phyloP scores from a whole-genome alignment of 2,888 invertebrate genomes.

The Liposcelis brunnea region DNA sequence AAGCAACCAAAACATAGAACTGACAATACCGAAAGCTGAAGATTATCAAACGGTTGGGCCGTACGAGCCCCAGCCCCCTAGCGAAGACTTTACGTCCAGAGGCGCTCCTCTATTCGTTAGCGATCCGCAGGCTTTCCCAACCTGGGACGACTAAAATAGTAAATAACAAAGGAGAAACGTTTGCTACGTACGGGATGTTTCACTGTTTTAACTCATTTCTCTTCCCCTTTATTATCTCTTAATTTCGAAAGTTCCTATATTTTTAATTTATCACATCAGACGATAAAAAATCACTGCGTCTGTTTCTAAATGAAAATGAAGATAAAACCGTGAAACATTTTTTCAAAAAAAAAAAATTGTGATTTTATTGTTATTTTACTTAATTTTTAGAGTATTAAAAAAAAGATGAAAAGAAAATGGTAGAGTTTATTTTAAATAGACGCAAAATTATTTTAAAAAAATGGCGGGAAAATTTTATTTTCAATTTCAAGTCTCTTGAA shows the following conservation, averaged over 20 bases:
- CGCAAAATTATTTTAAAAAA: conserved; percentile 2
- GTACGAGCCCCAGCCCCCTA: conserved; percentile 2
- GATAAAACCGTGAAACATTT: background rate
- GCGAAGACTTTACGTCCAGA: conserved; percentile 19
- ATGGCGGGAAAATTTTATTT: too few species aligned
- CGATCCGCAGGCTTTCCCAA: conserved; percentile 37
- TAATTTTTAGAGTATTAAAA: conserved; percentile 11
- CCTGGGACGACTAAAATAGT: conserved; percentile 42
- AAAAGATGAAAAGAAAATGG: conserved; percentile 10
- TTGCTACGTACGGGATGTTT: background rate
- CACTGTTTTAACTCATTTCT: background rate
- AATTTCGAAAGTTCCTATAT: background rate
- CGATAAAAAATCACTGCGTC: background rate
- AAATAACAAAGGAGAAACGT: background rate
- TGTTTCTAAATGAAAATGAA: background rate
- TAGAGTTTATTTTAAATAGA: conserved; percentile 7
- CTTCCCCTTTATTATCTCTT: conserved; percentile 1
- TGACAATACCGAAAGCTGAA: conserved; percentile 38
- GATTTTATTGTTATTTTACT: conserved; percentile 11
- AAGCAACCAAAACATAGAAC: conserved; percentile 37
- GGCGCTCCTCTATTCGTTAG: conserved; percentile 32
- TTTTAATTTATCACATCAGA: background rate
- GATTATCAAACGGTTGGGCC: background rate
- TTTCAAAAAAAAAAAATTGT: background rate
- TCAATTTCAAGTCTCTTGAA: background rate